These are phyloP conservation scores for Crocallis elinguaria DNA, from an alignment of 2,888 invertebrate genomes.

Conservation along the genomic window DNA sequence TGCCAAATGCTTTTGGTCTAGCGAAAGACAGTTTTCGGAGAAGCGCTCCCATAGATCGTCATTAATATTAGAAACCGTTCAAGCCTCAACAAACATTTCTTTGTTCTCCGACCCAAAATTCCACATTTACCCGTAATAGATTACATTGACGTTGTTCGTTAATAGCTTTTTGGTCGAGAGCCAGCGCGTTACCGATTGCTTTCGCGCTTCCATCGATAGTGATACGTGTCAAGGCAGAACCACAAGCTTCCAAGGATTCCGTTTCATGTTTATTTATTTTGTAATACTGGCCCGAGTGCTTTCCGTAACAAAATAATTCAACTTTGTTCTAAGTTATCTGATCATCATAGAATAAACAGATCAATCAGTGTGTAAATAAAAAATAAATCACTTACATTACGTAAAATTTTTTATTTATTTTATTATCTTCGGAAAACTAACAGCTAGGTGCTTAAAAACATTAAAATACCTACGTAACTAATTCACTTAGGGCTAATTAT, in stretches of 20 bases:
- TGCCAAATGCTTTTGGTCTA: conserved; percentile 13
- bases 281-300: not conserved
- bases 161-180: conserved; percentile 46
- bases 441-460: too few species aligned
- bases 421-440: too few species aligned
- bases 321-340: too few species aligned
- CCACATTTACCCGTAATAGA: conserved; percentile 35
- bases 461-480: too few species aligned
- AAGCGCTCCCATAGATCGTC: conserved; percentile 20
- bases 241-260: conserved; percentile 29
- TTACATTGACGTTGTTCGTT: conserved; percentile 36
- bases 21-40: conserved; percentile 8
- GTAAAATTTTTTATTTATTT: too few species aligned
- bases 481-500: too few species aligned
- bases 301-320: too few species aligned
- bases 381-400: too few species aligned
- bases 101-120: conserved; percentile 30
- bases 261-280: conserved; percentile 11
- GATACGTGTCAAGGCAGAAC: conserved; percentile 46
- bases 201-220: conserved; percentile 37
- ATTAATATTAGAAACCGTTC: conserved; percentile 30
- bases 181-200: conserved; percentile 42
- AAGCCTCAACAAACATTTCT: conserved; percentile 28
- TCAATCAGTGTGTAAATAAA: too few species aligned
- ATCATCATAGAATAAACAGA: too few species aligned